Evolutionary conservation across 2,113 vertebrate genomes (phyloP).

Genomic region (Aldabrachelys gigantea): DNA sequence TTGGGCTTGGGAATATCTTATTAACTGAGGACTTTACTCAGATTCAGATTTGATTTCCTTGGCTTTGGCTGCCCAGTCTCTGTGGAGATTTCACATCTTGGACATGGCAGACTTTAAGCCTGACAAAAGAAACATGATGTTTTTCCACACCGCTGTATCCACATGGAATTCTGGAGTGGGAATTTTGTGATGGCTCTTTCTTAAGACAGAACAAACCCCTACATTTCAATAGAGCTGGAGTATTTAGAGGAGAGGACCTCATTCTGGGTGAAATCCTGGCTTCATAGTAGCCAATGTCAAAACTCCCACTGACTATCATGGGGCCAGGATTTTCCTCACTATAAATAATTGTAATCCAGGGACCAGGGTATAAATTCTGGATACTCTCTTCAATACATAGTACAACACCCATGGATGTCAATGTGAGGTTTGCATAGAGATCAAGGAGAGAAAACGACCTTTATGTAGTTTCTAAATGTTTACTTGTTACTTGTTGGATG

Average conservation of each 20-base stretch:
- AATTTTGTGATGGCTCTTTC: not conserved
- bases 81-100: constrained; percentile 40
- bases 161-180: not conserved
- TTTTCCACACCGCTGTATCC: constrained; percentile 7
- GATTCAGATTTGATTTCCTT: constrained; percentile 70
- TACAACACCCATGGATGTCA: not conserved
- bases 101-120: constrained; percentile 43
- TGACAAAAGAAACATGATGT: constrained; percentile 45
- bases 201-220: not conserved
- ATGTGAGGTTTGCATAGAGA: not conserved
- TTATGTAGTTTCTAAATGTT: constrained; percentile 14
- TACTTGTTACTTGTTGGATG: not conserved
- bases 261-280: constrained; percentile 53
- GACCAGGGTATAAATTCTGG: not conserved
- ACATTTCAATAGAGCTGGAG: not conserved
- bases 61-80: constrained; percentile 59
- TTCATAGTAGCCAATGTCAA: not conserved
- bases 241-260: not conserved
- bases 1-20: constrained; percentile 63
- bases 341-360: not conserved
- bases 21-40: constrained; percentile 66
- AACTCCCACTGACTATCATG: not conserved
- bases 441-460: not conserved
- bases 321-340: constrained; percentile 23
- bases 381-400: not conserved